These are phyloP conservation scores for Formica exsecta DNA, from an alignment of 1,140 invertebrate species.

Conservation along the genomic window DNA sequence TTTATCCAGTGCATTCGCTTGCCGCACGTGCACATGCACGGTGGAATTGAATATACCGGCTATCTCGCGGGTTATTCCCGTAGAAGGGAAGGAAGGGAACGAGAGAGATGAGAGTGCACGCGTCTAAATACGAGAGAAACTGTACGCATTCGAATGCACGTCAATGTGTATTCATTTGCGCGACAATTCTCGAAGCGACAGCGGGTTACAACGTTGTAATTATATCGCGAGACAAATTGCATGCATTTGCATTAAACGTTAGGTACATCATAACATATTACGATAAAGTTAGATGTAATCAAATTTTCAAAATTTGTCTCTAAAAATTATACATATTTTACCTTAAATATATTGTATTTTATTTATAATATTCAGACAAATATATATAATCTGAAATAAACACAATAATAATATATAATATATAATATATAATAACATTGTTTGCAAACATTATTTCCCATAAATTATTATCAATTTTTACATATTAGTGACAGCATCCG, in stretches of 20 bases:
- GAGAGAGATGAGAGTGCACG: conserved; percentile 30
- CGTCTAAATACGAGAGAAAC: conserved; percentile 34
- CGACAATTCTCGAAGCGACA: conserved; percentile 47
- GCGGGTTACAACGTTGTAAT: conserved; percentile 5
- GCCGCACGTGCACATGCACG: background rate
- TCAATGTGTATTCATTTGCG: conserved; percentile 42
- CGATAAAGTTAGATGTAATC: background rate
- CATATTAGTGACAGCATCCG: too few relatives aligned
- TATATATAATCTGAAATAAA: background rate
- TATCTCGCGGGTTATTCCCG: conserved; percentile 4
- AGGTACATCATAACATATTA: background rate
- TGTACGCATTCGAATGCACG: conserved; percentile 18
- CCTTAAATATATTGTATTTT: background rate
- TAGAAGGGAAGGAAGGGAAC: conserved; percentile 1
- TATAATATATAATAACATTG: background rate
- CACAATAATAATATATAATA: background rate
- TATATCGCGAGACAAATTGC: conserved; percentile 37
- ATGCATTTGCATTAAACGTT: conserved; percentile 38
- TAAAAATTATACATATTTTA: background rate
- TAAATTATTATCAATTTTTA: too few relatives aligned
- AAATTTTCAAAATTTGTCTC: background rate
- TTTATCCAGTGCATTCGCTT: conserved; percentile 24
- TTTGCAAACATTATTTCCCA: background rate
- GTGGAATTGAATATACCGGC: conserved; percentile 23
- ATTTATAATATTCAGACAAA: too few relatives aligned